Percentiles rank a stretch among this genome's conserved stretches.
Conservation (phyloP, 2,888 invertebrate genomes). For the Plebejus argus region DNA sequence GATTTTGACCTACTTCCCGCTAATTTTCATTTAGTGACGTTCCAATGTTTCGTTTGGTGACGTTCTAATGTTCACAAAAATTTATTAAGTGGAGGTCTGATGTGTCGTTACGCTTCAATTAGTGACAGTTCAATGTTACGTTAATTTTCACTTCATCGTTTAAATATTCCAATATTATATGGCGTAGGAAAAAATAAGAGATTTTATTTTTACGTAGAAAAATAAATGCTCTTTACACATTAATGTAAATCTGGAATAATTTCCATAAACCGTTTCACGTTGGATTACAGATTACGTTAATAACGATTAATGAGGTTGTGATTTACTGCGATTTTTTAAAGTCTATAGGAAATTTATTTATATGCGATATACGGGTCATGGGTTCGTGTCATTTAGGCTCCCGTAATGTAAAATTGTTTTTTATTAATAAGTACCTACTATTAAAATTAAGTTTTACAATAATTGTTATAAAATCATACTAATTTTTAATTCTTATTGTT, state of each 20-base stretch:
- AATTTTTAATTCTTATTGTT: neutral
- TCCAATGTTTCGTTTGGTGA: neutral
- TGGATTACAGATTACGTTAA: constrained; percentile 7
- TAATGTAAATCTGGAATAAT: neutral
- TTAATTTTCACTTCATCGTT: neutral
- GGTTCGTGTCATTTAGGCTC: neutral
- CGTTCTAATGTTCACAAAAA: neutral
- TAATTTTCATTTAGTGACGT: constrained; percentile 18
- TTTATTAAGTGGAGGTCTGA: neutral
- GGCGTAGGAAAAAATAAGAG: too few species aligned
- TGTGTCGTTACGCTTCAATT: neutral
- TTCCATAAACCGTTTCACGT: constrained; percentile 1
- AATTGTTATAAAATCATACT: neutral
- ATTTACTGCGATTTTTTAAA: neutral
- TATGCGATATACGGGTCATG: neutral
- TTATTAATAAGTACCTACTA: neutral
- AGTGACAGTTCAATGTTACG: neutral
- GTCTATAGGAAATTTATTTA: neutral
- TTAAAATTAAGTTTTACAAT: too few species aligned
- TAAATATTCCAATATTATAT: too few species aligned
- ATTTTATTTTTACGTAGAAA: neutral
- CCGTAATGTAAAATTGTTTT: neutral
- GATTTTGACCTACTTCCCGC: constrained; percentile 34
- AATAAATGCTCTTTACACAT: neutral
- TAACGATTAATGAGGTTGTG: neutral